A percentile compares a stretch with the other conserved stretches of the same genome.
phyloP scores from a whole-genome alignment of 1,140 invertebrate genomes.

The Palaemon carinicauda region DNA sequence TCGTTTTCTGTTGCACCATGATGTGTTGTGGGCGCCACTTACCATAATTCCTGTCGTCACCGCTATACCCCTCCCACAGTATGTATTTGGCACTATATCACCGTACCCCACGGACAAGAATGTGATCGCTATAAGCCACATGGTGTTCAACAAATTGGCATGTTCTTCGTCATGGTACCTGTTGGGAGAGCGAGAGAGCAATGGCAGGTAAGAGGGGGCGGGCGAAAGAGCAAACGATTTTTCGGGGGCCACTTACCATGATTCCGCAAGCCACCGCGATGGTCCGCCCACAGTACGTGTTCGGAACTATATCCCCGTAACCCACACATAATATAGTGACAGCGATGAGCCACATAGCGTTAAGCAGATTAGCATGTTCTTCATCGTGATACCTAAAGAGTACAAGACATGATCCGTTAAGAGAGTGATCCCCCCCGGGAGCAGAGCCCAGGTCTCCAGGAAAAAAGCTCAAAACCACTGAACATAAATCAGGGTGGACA shows the following conservation, averaged over 20 bases:
- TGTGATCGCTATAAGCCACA: slow-evolving; percentile 99
- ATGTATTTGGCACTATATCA: slow-evolving; percentile 99
- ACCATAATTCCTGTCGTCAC: slow-evolving; percentile 99
- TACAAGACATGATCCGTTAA: slow-evolving; percentile 59
- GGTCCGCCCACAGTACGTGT: slow-evolving; percentile 91
- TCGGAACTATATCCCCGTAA: slow-evolving; percentile 90
- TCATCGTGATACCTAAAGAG: slow-evolving; percentile 80
- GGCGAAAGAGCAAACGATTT: background rate
- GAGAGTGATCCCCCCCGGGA: slow-evolving; percentile 36
- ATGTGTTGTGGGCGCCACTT: slow-evolving; percentile 67
- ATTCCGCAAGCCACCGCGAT: slow-evolving; percentile 91
- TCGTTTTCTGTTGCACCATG: slow-evolving; percentile 41
- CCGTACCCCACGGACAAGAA: slow-evolving; percentile 99
- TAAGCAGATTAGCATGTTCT: slow-evolving; percentile 88
- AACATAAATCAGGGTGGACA: slow-evolving; percentile 59
- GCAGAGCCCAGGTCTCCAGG: slow-evolving; percentile 16
- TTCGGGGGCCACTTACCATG: slow-evolving; percentile 78
- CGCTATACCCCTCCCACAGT: slow-evolving; percentile 97
- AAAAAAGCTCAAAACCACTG: slow-evolving; percentile 46
- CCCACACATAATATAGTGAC: slow-evolving; percentile 85
- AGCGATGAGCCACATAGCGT: slow-evolving; percentile 92
- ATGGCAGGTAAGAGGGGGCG: slow-evolving; percentile 38
- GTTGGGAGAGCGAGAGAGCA: slow-evolving; percentile 61
- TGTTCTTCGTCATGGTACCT: slow-evolving; percentile 97
- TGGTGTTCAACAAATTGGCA: slow-evolving; percentile 96